Percentiles rank a stretch among this genome's conserved stretches.
Evolutionary conservation across 1,140 invertebrate genomes (phyloP).

Genomic region (Tetraneura akinire): DNA sequence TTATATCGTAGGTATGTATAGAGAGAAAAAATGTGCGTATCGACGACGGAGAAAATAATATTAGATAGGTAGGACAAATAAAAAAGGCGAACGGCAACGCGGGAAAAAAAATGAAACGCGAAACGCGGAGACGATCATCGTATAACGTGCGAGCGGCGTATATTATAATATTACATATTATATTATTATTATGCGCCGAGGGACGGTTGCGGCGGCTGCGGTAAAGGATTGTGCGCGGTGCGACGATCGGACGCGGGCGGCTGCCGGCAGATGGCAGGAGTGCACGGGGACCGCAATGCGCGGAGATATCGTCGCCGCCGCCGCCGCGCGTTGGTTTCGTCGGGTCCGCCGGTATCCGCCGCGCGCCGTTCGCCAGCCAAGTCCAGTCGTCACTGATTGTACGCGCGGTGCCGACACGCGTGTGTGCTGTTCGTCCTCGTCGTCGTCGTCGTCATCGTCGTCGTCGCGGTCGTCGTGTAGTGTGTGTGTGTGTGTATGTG

Average conservation of each 20-base stretch:
- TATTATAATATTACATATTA: too few relatives aligned
- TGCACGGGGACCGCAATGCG: slow-evolving; percentile 36
- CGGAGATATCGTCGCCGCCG: slow-evolving; percentile 34
- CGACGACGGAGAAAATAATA: neutral
- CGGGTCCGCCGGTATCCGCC: slow-evolving; percentile 58
- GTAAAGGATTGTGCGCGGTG: slow-evolving; percentile 45
- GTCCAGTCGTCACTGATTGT: slow-evolving; percentile 41
- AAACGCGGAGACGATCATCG: slow-evolving; percentile 1
- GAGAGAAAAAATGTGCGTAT: neutral
- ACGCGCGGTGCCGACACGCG: slow-evolving; percentile 47
- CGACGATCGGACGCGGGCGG: neutral
- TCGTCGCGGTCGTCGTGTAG: slow-evolving; percentile 51
- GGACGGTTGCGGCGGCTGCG: neutral
- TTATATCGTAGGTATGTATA: neutral
- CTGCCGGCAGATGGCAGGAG: slow-evolving; percentile 46
- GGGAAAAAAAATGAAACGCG: neutral
- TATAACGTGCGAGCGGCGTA: too few relatives aligned
- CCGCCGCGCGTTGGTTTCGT: neutral
- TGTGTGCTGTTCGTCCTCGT: slow-evolving; percentile 19
- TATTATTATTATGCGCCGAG: too few relatives aligned
- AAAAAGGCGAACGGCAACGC: too few relatives aligned
- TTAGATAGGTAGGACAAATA: neutral
- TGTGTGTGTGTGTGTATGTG: slow-evolving; percentile 53
- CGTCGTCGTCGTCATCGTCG: slow-evolving; percentile 11
- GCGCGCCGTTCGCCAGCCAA: slow-evolving; percentile 69